Base-by-base conservation (phyloP, 2,888 invertebrate genomes). In the Harpalus rufipes region DNA sequence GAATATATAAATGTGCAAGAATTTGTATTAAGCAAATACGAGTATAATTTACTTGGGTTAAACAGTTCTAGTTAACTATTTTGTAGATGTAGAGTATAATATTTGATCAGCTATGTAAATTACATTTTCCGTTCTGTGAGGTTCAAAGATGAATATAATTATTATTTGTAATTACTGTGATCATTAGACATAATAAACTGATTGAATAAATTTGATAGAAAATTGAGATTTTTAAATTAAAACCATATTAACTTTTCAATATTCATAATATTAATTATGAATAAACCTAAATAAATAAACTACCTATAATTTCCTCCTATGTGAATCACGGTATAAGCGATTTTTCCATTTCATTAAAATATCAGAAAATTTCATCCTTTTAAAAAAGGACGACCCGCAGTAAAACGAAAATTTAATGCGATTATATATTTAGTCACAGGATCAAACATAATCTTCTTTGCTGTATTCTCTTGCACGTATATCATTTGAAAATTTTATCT, bases 61-160 rank as follows among this genome's bases (percentile, higher is more conserved):
- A 51, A 12, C 44, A 25, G 12, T 32, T 65, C 65, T 32, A 39
- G 25, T 39, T 32, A 65, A 65, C 65, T n/a, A 25, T 25, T 65
- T 8, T 65, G 65, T 32, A n/a, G 32, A 58, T 65, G 65, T 32
- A n/a, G 32, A 58, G 61, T 63, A 44, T 63, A 63, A 81, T 82
- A 82, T 82, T 72, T 82, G 81, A 56, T 68, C 81, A 82, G 68
- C 68, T 82, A 32, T 8, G 39, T 16, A 82, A 82, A 82, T 56
- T 16, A 82, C 8, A 65, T 72, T 51, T 72, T 44, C 72, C 14
- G n/a, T 72, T 14, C 8, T 44, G 18, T 18, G 41, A 72, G 41
- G 41, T 72, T 72, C 72, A 44, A 72, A 72, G 10, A 41, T 41
- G 18, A 72, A 72, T 41, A 16, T 72, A 72, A 72, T 72, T 72